phyloP scores from a whole-genome alignment of 1,140 invertebrate genomes.

The Luehdorfia chinensis region DNA sequence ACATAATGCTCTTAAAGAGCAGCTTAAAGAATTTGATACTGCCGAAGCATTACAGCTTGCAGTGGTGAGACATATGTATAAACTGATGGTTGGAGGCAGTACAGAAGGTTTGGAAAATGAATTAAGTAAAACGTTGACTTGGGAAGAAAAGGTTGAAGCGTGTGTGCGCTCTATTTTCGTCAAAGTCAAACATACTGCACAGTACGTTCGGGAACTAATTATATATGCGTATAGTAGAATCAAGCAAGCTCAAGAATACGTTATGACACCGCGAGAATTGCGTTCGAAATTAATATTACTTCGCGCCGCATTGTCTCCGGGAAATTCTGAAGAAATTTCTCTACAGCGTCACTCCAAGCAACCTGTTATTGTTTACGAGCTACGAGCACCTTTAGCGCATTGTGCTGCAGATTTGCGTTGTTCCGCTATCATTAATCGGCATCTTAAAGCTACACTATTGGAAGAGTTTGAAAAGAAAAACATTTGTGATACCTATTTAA shows the following conservation, averaged over 20 bases:
- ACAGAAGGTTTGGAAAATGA: constrained; percentile 14
- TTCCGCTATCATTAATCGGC: constrained; percentile 40
- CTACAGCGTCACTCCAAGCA: constrained; percentile 28
- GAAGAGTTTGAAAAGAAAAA: constrained; percentile 40
- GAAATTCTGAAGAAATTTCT: not conserved
- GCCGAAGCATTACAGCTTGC: constrained; percentile 37
- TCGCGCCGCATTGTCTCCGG: constrained; percentile 2
- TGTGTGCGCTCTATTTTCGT: constrained; percentile 35
- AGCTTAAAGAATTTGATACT: constrained; percentile 27
- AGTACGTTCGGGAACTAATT: constrained; percentile 40
- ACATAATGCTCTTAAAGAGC: constrained; percentile 24
- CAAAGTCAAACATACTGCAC: constrained; percentile 38
- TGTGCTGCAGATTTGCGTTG: constrained; percentile 38
- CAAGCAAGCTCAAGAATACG: constrained; percentile 22
- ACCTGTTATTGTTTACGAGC: constrained; percentile 29
- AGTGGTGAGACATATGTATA: constrained; percentile 36
- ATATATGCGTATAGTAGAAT: constrained; percentile 36
- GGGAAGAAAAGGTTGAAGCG: constrained; percentile 36
- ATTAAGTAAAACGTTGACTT: constrained; percentile 18
- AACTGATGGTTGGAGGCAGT: constrained; percentile 26
- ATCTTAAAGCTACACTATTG: constrained; percentile 33
- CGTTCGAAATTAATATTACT: constrained; percentile 35
- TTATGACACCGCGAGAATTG: constrained; percentile 19
- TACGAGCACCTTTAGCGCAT: constrained; percentile 30
- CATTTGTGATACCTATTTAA: constrained; percentile 43